Evolutionary conservation across 2,888 invertebrate species (phyloP), one percentile per base, ranked within the genome.

Genomic region (Epinotia bilunana): DNA sequence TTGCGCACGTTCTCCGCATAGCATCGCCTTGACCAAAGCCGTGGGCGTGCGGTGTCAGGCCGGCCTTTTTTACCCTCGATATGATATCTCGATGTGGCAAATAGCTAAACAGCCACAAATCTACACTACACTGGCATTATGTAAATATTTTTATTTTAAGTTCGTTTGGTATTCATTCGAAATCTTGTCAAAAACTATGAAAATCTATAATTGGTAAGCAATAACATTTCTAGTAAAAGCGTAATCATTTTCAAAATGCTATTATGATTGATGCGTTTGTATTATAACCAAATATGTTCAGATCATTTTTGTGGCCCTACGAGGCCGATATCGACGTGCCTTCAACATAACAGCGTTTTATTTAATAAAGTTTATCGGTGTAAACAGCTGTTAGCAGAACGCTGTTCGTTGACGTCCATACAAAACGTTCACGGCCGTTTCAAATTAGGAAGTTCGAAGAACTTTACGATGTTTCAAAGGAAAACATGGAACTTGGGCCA

Each of bases 401-500:
- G 63, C 60, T 65, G 70, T 75, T 75, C 75, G 43, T 74, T 71
- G 77, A 74, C 72, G 77, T 63, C 75, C 75, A 75, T 75, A 77
- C 74, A 77, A 85, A 89, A 87, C 88, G 87, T 90, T 90, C 88
- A 90, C 83, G 84, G 83, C 82, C 82, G 84, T 88, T 90, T 85
- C 86, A 89, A 91, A 91, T 90, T 89, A 88, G 87, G 85, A 90
- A 88, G 87, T 81, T 88, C 83, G 82, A 83, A 86, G 84, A 89
- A 89, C 80, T 88, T 87, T 84, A 84, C 86, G 85, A 87, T 86
- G 86, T 86, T 75, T 89, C 83, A 81, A 83, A 86, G 89, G 85
- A 89, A 78, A 91, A 91, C 88, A 90, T 89, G 88, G 90, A 91
- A 90, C 88, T 88, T 84, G 80, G 85, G 85, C 85, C 84, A 84